phyloP scores from a whole-genome alignment of 2,888 invertebrate genomes.

The Harmothoe impar region DNA sequence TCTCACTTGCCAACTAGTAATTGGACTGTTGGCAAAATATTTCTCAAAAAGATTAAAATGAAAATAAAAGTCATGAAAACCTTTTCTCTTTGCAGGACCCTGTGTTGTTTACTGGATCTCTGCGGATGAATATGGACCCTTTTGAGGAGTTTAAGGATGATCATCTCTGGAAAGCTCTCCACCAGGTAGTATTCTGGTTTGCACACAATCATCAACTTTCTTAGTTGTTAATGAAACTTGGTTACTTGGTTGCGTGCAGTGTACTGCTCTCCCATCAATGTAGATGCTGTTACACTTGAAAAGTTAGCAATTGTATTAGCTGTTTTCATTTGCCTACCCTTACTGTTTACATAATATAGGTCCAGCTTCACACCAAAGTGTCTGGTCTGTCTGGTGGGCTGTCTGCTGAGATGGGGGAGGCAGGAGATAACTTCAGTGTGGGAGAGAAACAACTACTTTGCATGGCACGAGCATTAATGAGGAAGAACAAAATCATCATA shows the following conservation, averaged over 20 bases:
- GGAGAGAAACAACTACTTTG: conserved; percentile 50
- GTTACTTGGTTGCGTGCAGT: no score
- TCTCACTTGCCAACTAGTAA: no score
- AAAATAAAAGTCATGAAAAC: no score
- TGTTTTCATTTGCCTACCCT: no score
- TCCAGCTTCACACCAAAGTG: not conserved
- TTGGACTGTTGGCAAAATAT: no score
- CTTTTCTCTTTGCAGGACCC: conserved; percentile 27
- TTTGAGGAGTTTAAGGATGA: conserved; percentile 37
- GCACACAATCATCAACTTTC: no score
- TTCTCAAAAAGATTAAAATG: no score
- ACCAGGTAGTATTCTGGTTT: not conserved
- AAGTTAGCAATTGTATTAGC: no score
- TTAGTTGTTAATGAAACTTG: no score
- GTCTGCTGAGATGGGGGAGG: conserved; percentile 37
- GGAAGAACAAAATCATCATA: not conserved
- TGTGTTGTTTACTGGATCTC: not conserved
- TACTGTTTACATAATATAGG: not conserved
- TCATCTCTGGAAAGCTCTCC: conserved; percentile 26
- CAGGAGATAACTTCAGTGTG: conserved; percentile 38
- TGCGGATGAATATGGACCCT: conserved; percentile 40
- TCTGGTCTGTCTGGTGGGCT: not conserved
- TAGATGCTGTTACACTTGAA: no score
- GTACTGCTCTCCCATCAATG: no score
- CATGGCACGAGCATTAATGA: conserved; percentile 42